Percentiles rank a stretch among this genome's conserved stretches.
Conservation (phyloP, 1,140 invertebrate genomes). For the Latrodectus geometricus region DNA sequence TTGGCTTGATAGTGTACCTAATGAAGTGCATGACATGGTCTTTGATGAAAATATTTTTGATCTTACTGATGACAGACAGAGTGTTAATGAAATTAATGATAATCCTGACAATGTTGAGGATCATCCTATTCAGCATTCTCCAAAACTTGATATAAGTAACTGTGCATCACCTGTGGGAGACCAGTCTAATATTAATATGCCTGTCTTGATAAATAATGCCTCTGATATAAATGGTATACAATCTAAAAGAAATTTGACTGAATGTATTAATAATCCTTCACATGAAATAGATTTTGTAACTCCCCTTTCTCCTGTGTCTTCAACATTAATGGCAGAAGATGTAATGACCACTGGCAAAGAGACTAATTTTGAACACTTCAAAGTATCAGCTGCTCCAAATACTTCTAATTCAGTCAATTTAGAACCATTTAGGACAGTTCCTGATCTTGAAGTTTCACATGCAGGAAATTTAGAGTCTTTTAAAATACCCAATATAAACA, state of each 20-base stretch:
- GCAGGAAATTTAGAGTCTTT: background rate
- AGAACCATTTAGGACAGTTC: background rate
- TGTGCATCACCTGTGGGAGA: conserved; percentile 1
- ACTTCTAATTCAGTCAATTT: background rate
- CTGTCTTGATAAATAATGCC: background rate
- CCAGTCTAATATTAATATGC: background rate
- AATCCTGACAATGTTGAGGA: background rate
- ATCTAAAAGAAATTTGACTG: background rate
- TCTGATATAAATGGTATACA: conserved; percentile 8
- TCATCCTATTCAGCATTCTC: background rate
- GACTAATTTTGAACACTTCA: background rate
- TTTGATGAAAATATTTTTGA: conserved; percentile 58
- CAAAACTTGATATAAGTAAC: background rate
- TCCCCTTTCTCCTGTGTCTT: background rate
- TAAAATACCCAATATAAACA: too few relatives aligned
- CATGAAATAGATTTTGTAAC: background rate
- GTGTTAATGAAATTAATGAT: background rate
- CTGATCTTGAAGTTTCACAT: background rate
- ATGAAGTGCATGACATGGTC: conserved; percentile 36
- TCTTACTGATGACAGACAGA: conserved; percentile 34
- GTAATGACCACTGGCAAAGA: background rate
- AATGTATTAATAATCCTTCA: background rate
- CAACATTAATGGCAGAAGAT: background rate
- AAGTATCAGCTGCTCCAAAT: too few relatives aligned
- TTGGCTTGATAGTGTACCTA: conserved; percentile 41